A percentile compares a stretch with the other conserved stretches of the same genome.
These are phyloP conservation scores for Alectoris magna DNA, from an alignment of 2,797 vertebrate genomes.

Conservation along the genomic window DNA sequence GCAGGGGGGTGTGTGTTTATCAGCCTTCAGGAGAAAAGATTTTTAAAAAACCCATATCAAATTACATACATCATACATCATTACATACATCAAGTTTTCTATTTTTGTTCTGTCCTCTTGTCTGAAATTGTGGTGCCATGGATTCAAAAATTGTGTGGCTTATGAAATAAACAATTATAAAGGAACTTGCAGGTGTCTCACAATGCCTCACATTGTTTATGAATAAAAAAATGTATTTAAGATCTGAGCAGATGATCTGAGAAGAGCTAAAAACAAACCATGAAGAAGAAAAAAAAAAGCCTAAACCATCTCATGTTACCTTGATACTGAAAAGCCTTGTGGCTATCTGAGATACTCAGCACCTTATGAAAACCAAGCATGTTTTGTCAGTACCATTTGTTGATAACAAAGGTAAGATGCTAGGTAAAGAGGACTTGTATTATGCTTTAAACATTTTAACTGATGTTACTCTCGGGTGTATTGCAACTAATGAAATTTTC, in stretches of 20 bases:
- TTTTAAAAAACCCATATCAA: neutral
- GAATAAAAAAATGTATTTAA: neutral
- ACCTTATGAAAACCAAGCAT: neutral
- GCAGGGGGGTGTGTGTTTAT: neutral
- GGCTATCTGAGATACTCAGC: neutral
- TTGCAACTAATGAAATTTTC: neutral
- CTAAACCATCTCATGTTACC: neutral
- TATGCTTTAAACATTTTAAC: neutral
- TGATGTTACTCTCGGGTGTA: neutral
- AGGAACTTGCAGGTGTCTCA: neutral
- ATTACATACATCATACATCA: neutral
- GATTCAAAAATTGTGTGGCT: neutral
- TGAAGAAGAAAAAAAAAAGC: neutral
- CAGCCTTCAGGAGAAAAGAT: neutral
- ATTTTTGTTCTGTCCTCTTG: neutral
- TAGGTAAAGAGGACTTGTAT: neutral
- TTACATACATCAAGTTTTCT: neutral
- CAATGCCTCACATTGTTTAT: neutral
- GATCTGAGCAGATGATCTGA: neutral
- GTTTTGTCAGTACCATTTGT: slow-evolving; percentile 12
- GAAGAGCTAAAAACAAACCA: slow-evolving; percentile 16
- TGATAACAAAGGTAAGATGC: neutral
- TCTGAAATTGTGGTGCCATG: neutral
- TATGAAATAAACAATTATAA: neutral
- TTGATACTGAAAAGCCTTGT: neutral